phyloP scores from a whole-genome alignment of 2,113 vertebrate genomes.

The Egretta garzetta region DNA sequence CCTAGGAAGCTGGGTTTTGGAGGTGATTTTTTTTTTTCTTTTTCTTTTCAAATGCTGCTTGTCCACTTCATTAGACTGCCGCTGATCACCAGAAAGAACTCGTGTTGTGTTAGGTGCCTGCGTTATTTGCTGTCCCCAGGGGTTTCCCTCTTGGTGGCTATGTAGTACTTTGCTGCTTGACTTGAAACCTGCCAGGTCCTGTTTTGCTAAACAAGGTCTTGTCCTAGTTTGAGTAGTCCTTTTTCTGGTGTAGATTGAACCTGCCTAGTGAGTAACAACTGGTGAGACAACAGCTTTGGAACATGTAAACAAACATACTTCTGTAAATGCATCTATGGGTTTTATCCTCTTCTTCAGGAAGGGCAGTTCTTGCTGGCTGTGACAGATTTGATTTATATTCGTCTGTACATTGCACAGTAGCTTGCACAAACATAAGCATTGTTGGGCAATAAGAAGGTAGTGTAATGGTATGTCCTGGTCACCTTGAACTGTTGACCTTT shows the following conservation, averaged over 20 bases:
- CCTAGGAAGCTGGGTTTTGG: neutral
- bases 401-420: neutral
- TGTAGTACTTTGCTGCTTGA: neutral
- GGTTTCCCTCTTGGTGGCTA: neutral
- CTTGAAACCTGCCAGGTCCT: neutral
- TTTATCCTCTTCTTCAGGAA: neutral
- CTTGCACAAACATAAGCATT: neutral
- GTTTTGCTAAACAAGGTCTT: neutral
- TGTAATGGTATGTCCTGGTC: neutral
- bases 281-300: neutral
- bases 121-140: neutral
- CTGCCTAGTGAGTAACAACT: neutral
- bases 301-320: neutral
- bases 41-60: neutral
- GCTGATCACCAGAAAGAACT: slow-evolving; percentile 26
- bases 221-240: neutral
- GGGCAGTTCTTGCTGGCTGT: neutral
- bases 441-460: neutral
- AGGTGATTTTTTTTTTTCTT: neutral
- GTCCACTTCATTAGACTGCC: slow-evolving; percentile 6
- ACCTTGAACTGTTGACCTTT: neutral
- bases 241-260: neutral
- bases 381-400: neutral
- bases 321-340: neutral
- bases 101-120: neutral